These are phyloP conservation scores for Sinocyclocheilus maitianheensis DNA, from an alignment of 2,113 vertebrate genomes.

Conservation along the genomic window DNA sequence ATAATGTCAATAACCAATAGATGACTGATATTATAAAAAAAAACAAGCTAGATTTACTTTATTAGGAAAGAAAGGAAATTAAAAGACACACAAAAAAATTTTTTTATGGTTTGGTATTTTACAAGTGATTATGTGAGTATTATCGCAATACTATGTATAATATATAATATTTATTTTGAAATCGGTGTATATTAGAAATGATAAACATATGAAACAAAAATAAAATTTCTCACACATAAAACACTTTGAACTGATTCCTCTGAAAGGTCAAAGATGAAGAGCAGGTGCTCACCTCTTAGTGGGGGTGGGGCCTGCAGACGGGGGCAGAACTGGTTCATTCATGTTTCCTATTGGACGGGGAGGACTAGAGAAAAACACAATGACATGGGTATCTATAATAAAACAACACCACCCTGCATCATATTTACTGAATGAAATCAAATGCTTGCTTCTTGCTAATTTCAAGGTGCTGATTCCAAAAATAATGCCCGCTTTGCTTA, in stretches of 20 bases:
- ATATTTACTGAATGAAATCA: neutral
- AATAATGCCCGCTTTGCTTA: neutral
- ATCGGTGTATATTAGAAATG: neutral
- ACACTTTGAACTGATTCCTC: neutral
- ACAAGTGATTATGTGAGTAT: neutral
- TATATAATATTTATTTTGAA: neutral
- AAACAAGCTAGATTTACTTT: neutral
- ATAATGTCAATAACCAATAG: neutral
- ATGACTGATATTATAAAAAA: neutral
- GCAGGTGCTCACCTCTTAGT: conserved; percentile 82
- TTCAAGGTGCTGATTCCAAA: neutral
- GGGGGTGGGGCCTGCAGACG: conserved; percentile 79
- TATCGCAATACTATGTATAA: neutral
- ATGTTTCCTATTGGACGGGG: conserved; percentile 75
- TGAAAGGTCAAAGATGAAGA: neutral
- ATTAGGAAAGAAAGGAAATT: neutral
- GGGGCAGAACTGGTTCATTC: conserved; percentile 81
- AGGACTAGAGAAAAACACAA: conserved; percentile 74
- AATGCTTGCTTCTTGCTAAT: neutral
- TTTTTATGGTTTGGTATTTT: neutral
- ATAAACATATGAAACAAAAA: neutral
- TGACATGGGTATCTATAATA: neutral
- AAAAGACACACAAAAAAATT: neutral
- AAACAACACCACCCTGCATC: conserved; percentile 1
- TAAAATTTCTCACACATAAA: neutral